Evolutionary conservation across 2,888 invertebrate genomes (phyloP), one percentile per base, ranked within the genome.

Genomic region (Heliconius hortense): DNA sequence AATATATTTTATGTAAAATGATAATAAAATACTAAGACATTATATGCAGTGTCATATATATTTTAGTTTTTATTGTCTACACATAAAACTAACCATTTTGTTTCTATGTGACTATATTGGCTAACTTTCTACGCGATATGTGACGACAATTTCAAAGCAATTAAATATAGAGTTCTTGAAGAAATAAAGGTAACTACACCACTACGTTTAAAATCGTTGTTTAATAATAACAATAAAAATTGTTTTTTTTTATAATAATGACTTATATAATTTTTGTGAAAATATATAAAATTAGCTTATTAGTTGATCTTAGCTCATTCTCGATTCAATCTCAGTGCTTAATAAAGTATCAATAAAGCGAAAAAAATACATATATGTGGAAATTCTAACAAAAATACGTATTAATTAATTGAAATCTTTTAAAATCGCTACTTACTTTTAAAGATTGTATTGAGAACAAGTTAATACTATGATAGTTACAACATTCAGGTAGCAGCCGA

Each of bases 81-180:
- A 35, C 7, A 11, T 15, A 59, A 28, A 63, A 35, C 24, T 53
- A 39, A 64, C 39, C 53, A 74, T 24, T 31, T 35, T 69, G 43
- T 28, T 18, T 10, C 26, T 73, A 74, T 28, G 56, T 74, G 77
- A 79, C 72, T 77, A 79, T 72, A 72, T 71, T 64, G 39, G 53
- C 64, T 77, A 77, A 78, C 26, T 60, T 70, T 35, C 72, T 78
- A 78, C 59, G 63, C 73, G 79, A 79, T 79, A 77, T 79, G 77
- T 78, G 71, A 75, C 63, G 67, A 77, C 59, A 74, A 60, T 70
- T 68, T 76, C 63, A 59, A 78, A 78, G 77, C 77, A 68, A 72
- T 53, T 69, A 70, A 48, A 62, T 62, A 68, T 66, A 24, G 66
- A 15, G 24, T 66, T 39, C 24, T 43, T 43, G 24, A 66, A 66